Evolutionary conservation across 2,113 vertebrate genomes (phyloP), one percentile per base, ranked within the genome.

Genomic region (Lucifuga dentata): DNA sequence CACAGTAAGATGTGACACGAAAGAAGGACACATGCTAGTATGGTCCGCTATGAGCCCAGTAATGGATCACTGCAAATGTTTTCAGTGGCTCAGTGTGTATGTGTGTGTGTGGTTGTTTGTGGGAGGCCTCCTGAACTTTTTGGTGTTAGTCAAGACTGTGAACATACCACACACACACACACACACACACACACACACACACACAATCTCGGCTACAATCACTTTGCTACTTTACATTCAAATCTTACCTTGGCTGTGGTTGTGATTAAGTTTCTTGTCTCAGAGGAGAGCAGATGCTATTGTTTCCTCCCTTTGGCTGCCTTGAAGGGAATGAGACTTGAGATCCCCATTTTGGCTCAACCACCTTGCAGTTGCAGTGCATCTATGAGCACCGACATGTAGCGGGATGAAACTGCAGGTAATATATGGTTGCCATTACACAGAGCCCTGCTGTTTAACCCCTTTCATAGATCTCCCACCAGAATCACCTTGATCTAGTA

Each of bases 251-350:
- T 76, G 69, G 82, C 81, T 76, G 61, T 65, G 81, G 68, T 76
- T 77, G 71, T 88, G 89, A 90, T 90, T 89, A 81, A 83, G 88
- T 86, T 75, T 72, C 76, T 51, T 59, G 78, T 85, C 86, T 88
- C 81, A 1, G 52, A 85, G 81, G 85, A 85, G 71, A 74, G 68
- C 83, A 83, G 84, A 87, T 82, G 87, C 83, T 86, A 82, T 90
- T 90, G 88, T 90, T 86, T 86, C 69, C 76, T 82, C 45, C 74
- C 73, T 78, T 80, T 78, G 72, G 78, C 76, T 85, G 87, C 79
- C 82, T 66, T 68, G 67, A 91, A 68, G 65, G 38, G 78, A 90
- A 90, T 88, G 68, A 83, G 75, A 85, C 81, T 85, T 80, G 77
- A 87, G 80, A 86, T 84, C 65, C 73, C 76, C 70, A 74, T 81